Conservation (phyloP, 1,140 invertebrate species). For the Tribolium castaneum region DNA sequence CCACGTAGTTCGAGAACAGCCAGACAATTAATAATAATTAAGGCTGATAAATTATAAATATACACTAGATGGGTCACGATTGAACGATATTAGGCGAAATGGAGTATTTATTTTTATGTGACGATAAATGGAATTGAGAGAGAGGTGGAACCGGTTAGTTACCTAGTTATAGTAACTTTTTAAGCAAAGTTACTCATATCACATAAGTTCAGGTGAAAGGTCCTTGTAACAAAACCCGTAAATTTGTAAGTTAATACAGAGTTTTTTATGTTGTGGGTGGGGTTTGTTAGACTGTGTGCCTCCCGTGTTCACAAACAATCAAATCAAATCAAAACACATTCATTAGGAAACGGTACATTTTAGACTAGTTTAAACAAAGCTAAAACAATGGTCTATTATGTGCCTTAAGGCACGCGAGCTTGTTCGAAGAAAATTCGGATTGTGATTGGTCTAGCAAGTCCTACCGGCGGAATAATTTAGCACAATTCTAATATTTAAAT, state of each 20-base stretch:
- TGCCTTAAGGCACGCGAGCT: constrained; percentile 27
- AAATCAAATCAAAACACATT: constrained; percentile 8
- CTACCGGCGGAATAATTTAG: constrained; percentile 46
- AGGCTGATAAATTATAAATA: constrained; percentile 21
- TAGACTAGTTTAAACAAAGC: constrained; percentile 28
- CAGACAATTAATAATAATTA: constrained; percentile 18
- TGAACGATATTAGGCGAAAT: constrained; percentile 5
- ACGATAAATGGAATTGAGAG: constrained; percentile 27
- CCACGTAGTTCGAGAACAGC: background rate
- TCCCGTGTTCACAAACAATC: constrained; percentile 21
- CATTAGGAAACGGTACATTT: constrained; percentile 35
- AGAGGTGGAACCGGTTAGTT: background rate
- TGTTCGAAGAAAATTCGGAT: background rate
- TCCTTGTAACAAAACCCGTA: constrained; percentile 30
- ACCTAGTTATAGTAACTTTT: constrained; percentile 35
- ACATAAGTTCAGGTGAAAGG: constrained; percentile 44
- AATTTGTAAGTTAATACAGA: constrained; percentile 37
- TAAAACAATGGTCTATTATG: constrained; percentile 30
- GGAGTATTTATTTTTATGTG: constrained; percentile 33
- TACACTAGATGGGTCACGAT: background rate
- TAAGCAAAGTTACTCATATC: constrained; percentile 32
- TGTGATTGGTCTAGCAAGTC: constrained; percentile 48
- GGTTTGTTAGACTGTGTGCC: constrained; percentile 29
- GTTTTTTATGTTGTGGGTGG: constrained; percentile 40
- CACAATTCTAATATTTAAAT: constrained; percentile 56